Evolutionary conservation across 2,888 invertebrate genomes (phyloP).

Genomic region (Anaspis maculata): DNA sequence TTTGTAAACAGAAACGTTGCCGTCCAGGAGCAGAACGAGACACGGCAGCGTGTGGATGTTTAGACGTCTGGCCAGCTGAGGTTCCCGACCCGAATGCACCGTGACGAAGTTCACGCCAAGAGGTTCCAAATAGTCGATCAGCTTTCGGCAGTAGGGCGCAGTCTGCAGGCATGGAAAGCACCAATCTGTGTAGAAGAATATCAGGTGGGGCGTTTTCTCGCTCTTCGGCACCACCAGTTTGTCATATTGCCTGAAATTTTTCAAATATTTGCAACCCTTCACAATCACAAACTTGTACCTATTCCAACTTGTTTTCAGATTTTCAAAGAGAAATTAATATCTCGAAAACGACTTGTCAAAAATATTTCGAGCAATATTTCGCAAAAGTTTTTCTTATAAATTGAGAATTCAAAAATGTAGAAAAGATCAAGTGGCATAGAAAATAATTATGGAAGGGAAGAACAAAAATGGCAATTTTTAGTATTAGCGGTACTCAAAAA

Average conservation of each 20-base stretch:
- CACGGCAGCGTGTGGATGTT: slow-evolving; percentile 77
- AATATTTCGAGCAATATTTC: no score
- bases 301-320: no score
- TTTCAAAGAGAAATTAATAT: no score
- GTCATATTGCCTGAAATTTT: slow-evolving; percentile 71
- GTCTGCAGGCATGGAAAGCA: slow-evolving; percentile 86
- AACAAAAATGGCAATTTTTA: no score
- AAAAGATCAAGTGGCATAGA: no score
- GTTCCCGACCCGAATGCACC: slow-evolving; percentile 78
- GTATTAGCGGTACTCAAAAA: no score
- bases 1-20: slow-evolving; percentile 76
- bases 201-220: slow-evolving; percentile 69
- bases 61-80: slow-evolving; percentile 64
- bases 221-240: slow-evolving; percentile 81
- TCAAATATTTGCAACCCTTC: no score
- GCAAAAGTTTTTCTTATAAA: no score
- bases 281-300: no score
- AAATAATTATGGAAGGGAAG: no score
- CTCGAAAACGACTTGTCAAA: no score
- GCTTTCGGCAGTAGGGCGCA: slow-evolving; percentile 76
- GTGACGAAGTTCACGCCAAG: slow-evolving; percentile 75
- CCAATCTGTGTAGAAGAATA: slow-evolving; percentile 92
- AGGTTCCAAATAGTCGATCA: slow-evolving; percentile 80
- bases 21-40: slow-evolving; percentile 72
- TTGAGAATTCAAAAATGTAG: no score